Evolutionary conservation across 2,888 invertebrate genomes (phyloP), one percentile per base, ranked within the genome.

Genomic region (Malacosoma neustria): DNA sequence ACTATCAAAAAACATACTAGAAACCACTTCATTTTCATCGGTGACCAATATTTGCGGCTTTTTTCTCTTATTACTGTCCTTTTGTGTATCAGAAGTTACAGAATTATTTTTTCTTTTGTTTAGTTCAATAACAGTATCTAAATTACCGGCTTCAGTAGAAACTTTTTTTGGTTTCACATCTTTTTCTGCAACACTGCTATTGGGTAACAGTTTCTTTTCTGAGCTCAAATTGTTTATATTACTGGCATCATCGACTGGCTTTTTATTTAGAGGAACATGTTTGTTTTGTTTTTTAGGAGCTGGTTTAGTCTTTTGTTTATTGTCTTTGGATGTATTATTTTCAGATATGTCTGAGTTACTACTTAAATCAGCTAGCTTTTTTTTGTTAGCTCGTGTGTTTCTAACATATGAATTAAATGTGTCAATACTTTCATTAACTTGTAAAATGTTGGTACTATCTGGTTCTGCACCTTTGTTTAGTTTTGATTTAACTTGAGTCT

Each of bases 361-460:
- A 29, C 40, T 48, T 36, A 35, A 33, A 36, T 43, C 49, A 37
- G 52, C 58, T 32, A 37, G 35, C 29, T 36, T 56, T 54, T 33
- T 39, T 48, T 51, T 60, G 39, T 60, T 68, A 11, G 49, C 35
- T 45, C 64, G 54, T 35, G 44, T 39, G 30, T 48, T 46, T 51
- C 64, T 71, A 11, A 60, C 61, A 13, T 55, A 62, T 51, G 54
- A 67, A 9, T 43, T 36, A 36, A 44, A 38, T 3, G 41, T n/a
- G 33, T 30, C 34, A 43, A 82, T 80, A 57, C 73, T 56, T 11
- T 75, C 74, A 67, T 76, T 74, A 33, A 77, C 29, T 52, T 76
- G 73, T 50, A 69, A 4, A n/a, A n/a, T n/a, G n/a, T n/a, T n/a
- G n/a, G n/a, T n/a, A n/a, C n/a, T n/a, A n/a, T n/a, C n/a, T n/a